Evolutionary conservation across 2,888 invertebrate species (phyloP).

Genomic region (Helicoverpa assulta): DNA sequence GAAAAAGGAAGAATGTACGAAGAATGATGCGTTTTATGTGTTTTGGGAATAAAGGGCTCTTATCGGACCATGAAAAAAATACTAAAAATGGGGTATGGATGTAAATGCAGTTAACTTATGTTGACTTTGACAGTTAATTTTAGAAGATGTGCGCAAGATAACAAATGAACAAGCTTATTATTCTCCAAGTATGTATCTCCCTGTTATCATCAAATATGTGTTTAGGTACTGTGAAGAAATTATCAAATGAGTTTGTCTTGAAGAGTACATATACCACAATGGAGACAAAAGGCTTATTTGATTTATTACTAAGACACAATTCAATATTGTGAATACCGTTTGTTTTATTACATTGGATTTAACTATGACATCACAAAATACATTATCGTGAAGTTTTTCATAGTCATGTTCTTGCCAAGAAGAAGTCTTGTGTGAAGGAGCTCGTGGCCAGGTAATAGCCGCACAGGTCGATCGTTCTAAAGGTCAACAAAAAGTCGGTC

Average conservation of each 20-base stretch:
- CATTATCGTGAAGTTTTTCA: slow-evolving; percentile 11
- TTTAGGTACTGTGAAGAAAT: slow-evolving; percentile 3
- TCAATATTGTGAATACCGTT: slow-evolving; percentile 11
- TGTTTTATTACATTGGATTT: slow-evolving; percentile 7
- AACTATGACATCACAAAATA: background rate
- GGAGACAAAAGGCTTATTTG: slow-evolving; percentile 4
- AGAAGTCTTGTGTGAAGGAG: too few relatives aligned
- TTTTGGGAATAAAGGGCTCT: too few relatives aligned
- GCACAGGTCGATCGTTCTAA: too few relatives aligned
- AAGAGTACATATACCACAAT: slow-evolving; percentile 19
- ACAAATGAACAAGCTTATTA: background rate
- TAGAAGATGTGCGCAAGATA: too few relatives aligned
- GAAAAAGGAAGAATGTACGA: too few relatives aligned
- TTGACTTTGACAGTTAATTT: too few relatives aligned
- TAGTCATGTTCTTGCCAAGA: background rate
- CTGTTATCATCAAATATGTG: slow-evolving; percentile 6
- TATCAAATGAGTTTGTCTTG: slow-evolving; percentile 6
- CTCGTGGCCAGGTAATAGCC: too few relatives aligned
- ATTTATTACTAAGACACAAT: slow-evolving; percentile 5
- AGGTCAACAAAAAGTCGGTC: too few relatives aligned
- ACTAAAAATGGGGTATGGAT: too few relatives aligned
- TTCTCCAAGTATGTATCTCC: background rate
- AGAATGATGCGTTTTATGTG: too few relatives aligned
- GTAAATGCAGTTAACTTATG: too few relatives aligned
- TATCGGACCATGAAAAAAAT: too few relatives aligned